Percentiles rank a stretch among this genome's conserved stretches.
phyloP scores from a whole-genome alignment of 2,888 invertebrate genomes.

The Pelosia muscerda region DNA sequence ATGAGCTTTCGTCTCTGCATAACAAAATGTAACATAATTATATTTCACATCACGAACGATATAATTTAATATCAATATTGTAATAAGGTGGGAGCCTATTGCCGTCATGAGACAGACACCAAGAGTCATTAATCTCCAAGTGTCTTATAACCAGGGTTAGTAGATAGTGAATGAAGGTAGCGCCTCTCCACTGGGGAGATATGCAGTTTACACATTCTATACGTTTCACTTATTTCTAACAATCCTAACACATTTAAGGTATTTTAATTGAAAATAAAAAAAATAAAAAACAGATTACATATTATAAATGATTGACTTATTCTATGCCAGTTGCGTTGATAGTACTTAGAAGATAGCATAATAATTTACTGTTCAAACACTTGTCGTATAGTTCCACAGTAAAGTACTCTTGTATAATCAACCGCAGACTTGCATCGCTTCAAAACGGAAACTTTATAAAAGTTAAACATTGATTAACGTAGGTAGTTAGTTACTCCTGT shows the following conservation, averaged over 20 bases:
- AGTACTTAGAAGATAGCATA: slow-evolving; percentile 10
- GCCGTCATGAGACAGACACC: no score
- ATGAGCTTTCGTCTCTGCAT: slow-evolving; percentile 28
- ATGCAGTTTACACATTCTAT: no score
- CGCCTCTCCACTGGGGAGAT: no score
- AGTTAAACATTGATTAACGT: slow-evolving; percentile 46
- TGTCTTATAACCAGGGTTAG: no score
- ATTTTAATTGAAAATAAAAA: background rate
- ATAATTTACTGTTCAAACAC: slow-evolving; percentile 33
- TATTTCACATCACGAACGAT: background rate
- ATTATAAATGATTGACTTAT: background rate
- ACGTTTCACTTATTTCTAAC: background rate
- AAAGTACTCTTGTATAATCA: slow-evolving; percentile 26
- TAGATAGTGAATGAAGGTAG: no score
- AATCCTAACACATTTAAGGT: background rate
- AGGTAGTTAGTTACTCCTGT: background rate
- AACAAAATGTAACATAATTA: background rate
- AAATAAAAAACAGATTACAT: background rate
- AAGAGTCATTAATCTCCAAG: no score
- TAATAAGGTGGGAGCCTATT: no score
- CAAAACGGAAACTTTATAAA: slow-evolving; percentile 38
- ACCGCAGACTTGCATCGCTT: slow-evolving; percentile 32
- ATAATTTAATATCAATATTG: background rate
- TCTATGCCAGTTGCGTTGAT: slow-evolving; percentile 1
- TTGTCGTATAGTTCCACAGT: slow-evolving; percentile 22